A percentile compares a stretch with the other conserved stretches of the same genome.
Evolutionary conservation across 2,797 vertebrate species (phyloP).

Genomic region (Sternarchorhynchus goeldii): DNA sequence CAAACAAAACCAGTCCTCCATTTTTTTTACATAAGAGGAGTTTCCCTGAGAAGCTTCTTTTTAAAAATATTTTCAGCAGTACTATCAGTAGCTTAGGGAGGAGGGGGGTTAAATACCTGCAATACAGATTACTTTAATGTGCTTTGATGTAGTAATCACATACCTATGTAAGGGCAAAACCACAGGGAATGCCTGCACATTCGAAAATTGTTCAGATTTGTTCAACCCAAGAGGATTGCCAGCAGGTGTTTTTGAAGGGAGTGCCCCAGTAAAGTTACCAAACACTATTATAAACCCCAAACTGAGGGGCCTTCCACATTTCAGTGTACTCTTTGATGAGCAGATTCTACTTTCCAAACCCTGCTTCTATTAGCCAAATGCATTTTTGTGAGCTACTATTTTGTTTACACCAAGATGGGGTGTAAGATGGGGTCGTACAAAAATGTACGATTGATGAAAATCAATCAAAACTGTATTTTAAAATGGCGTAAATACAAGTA

Average conservation of each 20-base stretch:
- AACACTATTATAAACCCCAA: conserved; percentile 34
- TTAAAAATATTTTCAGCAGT: not conserved
- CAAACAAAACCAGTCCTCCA: conserved; percentile 40
- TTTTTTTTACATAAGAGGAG: conserved; percentile 46
- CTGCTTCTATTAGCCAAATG: not conserved
- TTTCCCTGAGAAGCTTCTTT: conserved; percentile 48
- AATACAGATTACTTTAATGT: not conserved
- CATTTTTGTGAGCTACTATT: not conserved
- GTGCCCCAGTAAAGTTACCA: conserved; percentile 41
- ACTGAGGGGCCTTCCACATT: conserved; percentile 47
- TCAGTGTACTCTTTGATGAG: not conserved
- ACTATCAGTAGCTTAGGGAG: too few species aligned
- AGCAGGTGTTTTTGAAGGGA: conserved; percentile 31
- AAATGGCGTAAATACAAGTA: too few species aligned
- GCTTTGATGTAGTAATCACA: not conserved
- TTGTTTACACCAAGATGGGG: too few species aligned
- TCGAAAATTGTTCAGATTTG: conserved; percentile 17
- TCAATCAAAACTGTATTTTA: too few species aligned
- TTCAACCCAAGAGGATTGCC: not conserved
- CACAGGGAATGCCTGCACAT: conserved; percentile 26
- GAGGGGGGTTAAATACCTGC: not conserved
- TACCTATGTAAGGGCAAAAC: not conserved
- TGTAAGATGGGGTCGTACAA: too few species aligned
- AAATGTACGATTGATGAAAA: too few species aligned
- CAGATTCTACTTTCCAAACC: not conserved